Conservation (phyloP, 2,888 invertebrate genomes). For the Criorhina ranunculi region DNA sequence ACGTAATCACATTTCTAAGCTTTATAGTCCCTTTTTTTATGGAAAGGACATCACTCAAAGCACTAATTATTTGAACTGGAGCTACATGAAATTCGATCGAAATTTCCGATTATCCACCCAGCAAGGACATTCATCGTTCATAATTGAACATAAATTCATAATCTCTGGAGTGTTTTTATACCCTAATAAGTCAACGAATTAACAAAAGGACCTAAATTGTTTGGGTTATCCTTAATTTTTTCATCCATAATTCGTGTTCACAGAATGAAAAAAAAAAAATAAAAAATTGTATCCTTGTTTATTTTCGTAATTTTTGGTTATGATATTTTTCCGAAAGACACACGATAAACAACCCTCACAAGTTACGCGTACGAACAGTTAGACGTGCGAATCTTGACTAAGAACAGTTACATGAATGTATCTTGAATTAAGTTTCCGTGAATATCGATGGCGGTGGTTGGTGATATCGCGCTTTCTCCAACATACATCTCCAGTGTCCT, state of each 20-base stretch:
- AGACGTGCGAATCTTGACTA: conserved; percentile 81
- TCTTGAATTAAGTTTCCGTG: conserved; percentile 63
- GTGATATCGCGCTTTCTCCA: conserved; percentile 44
- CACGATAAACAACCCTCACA: conserved; percentile 20
- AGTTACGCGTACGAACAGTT: conserved; percentile 80
- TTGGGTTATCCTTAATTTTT: conserved; percentile 12
- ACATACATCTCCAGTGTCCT: conserved; percentile 45
- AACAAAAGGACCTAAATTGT: background rate
- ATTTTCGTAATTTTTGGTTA: background rate
- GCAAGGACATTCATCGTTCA: conserved; percentile 67
- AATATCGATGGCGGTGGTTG: conserved; percentile 46
- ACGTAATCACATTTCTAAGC: conserved; percentile 34
- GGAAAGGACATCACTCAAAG: conserved; percentile 20
- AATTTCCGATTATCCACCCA: conserved; percentile 14
- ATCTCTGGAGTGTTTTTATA: background rate
- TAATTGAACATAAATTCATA: conserved; percentile 73
- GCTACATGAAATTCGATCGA: conserved; percentile 8
- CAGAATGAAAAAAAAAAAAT: too few relatives aligned
- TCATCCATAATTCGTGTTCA: background rate
- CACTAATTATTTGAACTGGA: conserved; percentile 28
- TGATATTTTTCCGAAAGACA: conserved; percentile 24
- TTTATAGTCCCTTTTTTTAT: background rate
- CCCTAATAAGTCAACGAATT: background rate
- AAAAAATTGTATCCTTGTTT: conserved; percentile 8
- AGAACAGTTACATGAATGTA: conserved; percentile 79